Percentiles rank a stretch among this genome's conserved stretches.
phyloP scores from a whole-genome alignment of 2,888 invertebrate species.

The Argyresthia albistria region DNA sequence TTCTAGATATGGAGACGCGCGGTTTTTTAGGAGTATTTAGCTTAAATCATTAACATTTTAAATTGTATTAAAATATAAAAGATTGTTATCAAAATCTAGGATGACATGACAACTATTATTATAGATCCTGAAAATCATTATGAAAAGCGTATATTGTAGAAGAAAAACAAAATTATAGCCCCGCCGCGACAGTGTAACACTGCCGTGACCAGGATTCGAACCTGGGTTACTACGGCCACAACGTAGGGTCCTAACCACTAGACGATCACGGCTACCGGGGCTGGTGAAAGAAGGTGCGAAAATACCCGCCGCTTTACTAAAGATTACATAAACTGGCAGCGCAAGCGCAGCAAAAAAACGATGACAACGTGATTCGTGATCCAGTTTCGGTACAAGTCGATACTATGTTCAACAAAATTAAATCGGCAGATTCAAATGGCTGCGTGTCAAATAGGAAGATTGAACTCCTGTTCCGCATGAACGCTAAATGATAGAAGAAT shows the following conservation, averaged over 20 bases:
- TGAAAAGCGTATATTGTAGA: no score
- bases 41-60: no score
- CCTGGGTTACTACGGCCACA: constrained; percentile 82
- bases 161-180: constrained; percentile 14
- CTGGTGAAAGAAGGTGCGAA: constrained; percentile 1
- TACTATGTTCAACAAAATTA: background rate
- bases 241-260: constrained; percentile 84
- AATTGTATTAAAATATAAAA: no score
- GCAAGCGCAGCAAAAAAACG: background rate
- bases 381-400: no score
- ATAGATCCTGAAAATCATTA: constrained; percentile 7
- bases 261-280: constrained; percentile 68
- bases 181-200: constrained; percentile 29
- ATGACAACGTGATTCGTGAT: no score
- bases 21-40: no score
- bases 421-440: background rate
- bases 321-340: background rate
- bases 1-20: no score
- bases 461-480: background rate
- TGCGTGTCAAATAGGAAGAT: background rate
- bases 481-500: background rate
- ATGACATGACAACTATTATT: no score
- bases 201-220: constrained; percentile 75
- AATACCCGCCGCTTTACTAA: background rate
- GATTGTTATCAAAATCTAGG: no score